A percentile compares a stretch with the other conserved stretches of the same genome.
Evolutionary conservation across 2,113 vertebrate species (phyloP).

Genomic region (Rutilus rutilus): DNA sequence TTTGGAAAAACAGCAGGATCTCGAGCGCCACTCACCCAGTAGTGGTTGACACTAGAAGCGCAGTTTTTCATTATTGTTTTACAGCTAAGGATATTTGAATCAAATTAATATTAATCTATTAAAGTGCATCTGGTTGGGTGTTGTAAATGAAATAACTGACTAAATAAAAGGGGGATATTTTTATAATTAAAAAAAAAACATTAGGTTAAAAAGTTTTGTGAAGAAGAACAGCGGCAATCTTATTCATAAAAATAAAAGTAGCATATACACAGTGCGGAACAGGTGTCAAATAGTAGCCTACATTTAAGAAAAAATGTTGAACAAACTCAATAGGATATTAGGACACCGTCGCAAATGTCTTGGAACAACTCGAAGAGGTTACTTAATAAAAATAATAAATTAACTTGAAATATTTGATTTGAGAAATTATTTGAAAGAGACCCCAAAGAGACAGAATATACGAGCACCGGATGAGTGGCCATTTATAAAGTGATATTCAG

Average conservation of each 20-base stretch:
- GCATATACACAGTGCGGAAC: neutral
- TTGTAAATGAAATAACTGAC: neutral
- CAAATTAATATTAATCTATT: neutral
- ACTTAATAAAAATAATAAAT: neutral
- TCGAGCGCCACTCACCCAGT: neutral
- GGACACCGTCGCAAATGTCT: neutral
- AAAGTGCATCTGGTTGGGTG: neutral
- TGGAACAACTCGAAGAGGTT: neutral
- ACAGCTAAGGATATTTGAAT: neutral
- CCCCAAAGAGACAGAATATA: neutral
- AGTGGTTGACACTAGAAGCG: neutral
- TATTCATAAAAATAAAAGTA: neutral
- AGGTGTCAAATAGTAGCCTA: neutral
- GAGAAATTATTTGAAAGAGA: neutral
- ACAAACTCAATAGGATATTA: neutral
- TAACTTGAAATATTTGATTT: neutral
- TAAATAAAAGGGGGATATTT: neutral
- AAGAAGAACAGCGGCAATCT: neutral
- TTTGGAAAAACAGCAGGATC: neutral
- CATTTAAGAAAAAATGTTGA: neutral
- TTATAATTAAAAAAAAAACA: neutral
- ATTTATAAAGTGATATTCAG: neutral
- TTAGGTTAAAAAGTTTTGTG: neutral
- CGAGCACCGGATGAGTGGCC: too few species aligned
- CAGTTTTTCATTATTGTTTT: too few species aligned